Base-by-base conservation (phyloP, 2,113 vertebrate species). In the Paracanthobrama guichenoti region DNA sequence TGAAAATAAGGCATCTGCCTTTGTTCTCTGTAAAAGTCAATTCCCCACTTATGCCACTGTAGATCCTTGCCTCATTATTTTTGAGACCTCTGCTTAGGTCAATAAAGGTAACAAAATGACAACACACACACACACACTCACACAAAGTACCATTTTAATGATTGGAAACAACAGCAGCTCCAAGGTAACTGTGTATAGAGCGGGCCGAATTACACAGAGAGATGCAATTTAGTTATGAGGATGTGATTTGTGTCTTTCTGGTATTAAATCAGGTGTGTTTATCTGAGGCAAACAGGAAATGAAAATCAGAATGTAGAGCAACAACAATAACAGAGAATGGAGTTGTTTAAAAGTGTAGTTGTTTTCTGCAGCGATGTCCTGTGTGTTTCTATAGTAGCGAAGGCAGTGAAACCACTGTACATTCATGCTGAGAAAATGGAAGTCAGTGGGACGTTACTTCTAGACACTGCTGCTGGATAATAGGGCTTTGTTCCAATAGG, bases 11-110 rank as follows among this genome's bases (percentile, higher is more conserved):
- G 62, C 75, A 66, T 84, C 75, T 8, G 46, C 48, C 79, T 82
- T 86, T 81, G 78, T 86, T 89, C 79, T 76, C 26, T 59, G 80
- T 76, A 90, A 90, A 91, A 84, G 89, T 88, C 88, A 88, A 81
- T 79, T 84, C 71, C 79, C 75, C 86, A 85, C 91, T 91, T 88
- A 62, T 89, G 74, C 82, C 82, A 44, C 76, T 81, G 80, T 85
- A 77, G 71, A 67, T 85, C 85, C 82, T 87, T 16, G 57, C 86
- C 72, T 84, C 53, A 73, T 64, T 85, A 82, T 85, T 86, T 89
- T 81, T 64, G 44, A 83, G 55, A 28, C n/a, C 42, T 82, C 73
- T 73, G n/a, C 75, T 59, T 73, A 72, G 5, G 53, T 79, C 73
- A 77, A 77, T 59, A 48, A 46, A 24, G 42, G 83, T 60, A 62